A percentile compares a stretch with the other conserved stretches of the same genome.
These are phyloP conservation scores for Brachypodius melanocephalos DNA, from an alignment of 2,113 vertebrate genomes.

Conservation along the genomic window DNA sequence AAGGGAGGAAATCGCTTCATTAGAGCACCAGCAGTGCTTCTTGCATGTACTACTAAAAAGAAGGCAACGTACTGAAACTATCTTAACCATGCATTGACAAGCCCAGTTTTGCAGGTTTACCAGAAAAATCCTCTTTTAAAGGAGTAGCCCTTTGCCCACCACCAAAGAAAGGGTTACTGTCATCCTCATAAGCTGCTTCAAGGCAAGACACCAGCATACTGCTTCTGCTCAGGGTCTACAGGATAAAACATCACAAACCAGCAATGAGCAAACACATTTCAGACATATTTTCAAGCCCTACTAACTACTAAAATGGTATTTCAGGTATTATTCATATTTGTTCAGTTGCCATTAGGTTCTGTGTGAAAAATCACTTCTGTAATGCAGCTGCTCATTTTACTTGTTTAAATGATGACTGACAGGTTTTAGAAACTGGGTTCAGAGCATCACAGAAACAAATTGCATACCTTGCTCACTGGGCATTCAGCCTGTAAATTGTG, in stretches of 20 bases:
- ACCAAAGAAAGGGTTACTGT: neutral
- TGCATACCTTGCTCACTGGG: neutral
- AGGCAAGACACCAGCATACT: neutral
- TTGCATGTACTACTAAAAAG: neutral
- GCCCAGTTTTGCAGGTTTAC: neutral
- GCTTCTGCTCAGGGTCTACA: neutral
- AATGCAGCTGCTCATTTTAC: neutral
- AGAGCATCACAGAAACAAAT: constrained; percentile 14
- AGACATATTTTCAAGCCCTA: constrained; percentile 50
- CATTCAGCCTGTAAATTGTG: constrained; percentile 16
- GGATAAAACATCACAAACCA: neutral
- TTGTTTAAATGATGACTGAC: constrained; percentile 57
- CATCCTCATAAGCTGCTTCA: neutral
- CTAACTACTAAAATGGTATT: constrained; percentile 55
- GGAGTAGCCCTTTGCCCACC: neutral
- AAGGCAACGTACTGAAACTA: neutral
- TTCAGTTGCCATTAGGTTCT: constrained; percentile 42
- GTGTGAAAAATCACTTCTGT: constrained; percentile 45
- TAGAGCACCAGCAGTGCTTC: neutral
- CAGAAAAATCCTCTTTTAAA: neutral
- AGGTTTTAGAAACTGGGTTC: constrained; percentile 32
- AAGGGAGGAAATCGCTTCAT: neutral
- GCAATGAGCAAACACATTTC: constrained; percentile 33
- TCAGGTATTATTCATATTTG: constrained; percentile 51
- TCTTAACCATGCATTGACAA: neutral